Evolutionary conservation across 2,888 invertebrate genomes (phyloP).

Genomic region (Latheticus oryzae): DNA sequence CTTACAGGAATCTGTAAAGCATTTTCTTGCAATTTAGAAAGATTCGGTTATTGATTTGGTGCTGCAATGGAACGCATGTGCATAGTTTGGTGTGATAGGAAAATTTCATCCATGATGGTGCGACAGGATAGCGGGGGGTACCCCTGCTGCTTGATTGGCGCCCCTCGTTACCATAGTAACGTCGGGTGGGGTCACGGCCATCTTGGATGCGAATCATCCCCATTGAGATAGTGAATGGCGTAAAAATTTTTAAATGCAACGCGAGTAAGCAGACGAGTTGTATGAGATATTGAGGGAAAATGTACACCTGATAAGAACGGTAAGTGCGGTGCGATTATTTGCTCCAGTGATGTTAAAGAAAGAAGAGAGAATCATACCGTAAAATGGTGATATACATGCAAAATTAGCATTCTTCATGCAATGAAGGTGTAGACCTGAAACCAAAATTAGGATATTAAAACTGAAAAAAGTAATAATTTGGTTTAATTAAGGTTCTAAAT

Average conservation of each 20-base stretch:
- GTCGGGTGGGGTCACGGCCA: slow-evolving; percentile 65
- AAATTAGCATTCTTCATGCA: slow-evolving; percentile 18
- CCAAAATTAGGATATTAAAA: slow-evolving; percentile 4
- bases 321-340: slow-evolving; percentile 14
- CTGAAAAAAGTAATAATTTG: background rate
- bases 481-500: background rate
- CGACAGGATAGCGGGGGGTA: slow-evolving; percentile 49
- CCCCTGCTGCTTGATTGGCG: slow-evolving; percentile 57
- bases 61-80: slow-evolving; percentile 58
- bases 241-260: slow-evolving; percentile 18
- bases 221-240: slow-evolving; percentile 41
- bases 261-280: slow-evolving; percentile 1
- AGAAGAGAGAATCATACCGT: slow-evolving; percentile 4
- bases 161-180: slow-evolving; percentile 61
- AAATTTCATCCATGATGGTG: slow-evolving; percentile 41
- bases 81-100: slow-evolving; percentile 48
- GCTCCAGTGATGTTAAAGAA: slow-evolving; percentile 17
- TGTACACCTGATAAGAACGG: no score
- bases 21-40: slow-evolving; percentile 4
- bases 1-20: slow-evolving; percentile 36
- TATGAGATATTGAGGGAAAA: no score
- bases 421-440: slow-evolving; percentile 17
- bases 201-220: slow-evolving; percentile 58
- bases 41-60: slow-evolving; percentile 38
- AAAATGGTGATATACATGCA: slow-evolving; percentile 2